Evolutionary conservation across 2,888 invertebrate genomes (phyloP).

Genomic region (Papilio demoleus): DNA sequence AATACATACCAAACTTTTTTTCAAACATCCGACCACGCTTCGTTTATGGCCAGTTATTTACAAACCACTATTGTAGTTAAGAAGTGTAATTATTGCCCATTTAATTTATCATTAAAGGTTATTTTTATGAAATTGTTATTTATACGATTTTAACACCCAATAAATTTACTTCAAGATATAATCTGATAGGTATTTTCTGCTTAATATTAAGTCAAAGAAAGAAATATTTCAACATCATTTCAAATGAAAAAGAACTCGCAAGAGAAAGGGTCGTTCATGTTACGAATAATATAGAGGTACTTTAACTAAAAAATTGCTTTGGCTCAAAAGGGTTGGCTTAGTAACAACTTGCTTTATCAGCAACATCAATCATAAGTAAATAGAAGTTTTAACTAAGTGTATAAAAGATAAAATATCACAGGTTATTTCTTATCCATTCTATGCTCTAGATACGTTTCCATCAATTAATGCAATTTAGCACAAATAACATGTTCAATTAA

Average conservation of each 20-base stretch:
- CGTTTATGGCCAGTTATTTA: too few relatives aligned
- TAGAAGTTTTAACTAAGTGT: neutral
- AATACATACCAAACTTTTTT: neutral
- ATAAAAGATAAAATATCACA: neutral
- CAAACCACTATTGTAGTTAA: too few relatives aligned
- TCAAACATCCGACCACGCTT: neutral
- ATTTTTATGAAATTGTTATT: too few relatives aligned
- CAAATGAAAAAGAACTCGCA: slow-evolving; percentile 12
- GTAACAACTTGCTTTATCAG: neutral
- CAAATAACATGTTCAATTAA: neutral
- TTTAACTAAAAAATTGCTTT: slow-evolving; percentile 12
- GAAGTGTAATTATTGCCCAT: neutral
- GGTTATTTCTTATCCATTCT: neutral
- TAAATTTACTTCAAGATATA: too few relatives aligned
- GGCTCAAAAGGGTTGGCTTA: slow-evolving; percentile 17
- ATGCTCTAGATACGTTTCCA: slow-evolving; percentile 13
- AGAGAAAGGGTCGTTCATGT: slow-evolving; percentile 8
- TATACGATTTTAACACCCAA: too few relatives aligned
- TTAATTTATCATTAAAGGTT: too few relatives aligned
- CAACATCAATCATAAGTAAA: slow-evolving; percentile 3
- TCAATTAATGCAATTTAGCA: neutral
- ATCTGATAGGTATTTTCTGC: neutral
- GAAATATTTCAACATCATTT: slow-evolving; percentile 2
- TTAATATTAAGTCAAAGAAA: slow-evolving; percentile 1
- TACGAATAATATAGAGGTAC: slow-evolving; percentile 4